phyloP scores from a whole-genome alignment of 2,888 invertebrate species.

The Nomada fucata region DNA sequence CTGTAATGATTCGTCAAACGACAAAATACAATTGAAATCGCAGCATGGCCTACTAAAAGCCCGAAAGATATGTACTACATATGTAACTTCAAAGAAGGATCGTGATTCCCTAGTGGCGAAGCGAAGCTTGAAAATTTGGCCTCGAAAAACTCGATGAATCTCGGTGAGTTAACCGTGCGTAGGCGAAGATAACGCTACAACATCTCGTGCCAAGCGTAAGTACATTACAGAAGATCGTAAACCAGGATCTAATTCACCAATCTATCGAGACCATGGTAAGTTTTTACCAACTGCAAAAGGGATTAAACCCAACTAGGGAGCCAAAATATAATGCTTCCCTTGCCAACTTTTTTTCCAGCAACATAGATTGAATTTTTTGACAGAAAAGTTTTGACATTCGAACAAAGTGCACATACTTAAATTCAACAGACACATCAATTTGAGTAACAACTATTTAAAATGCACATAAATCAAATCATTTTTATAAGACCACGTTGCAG shows the following conservation, averaged over 20 bases:
- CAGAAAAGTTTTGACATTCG: too few relatives aligned
- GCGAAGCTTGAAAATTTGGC: conserved; percentile 24
- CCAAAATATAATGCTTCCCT: too few relatives aligned
- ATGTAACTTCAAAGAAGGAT: conserved; percentile 10
- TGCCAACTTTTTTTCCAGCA: too few relatives aligned
- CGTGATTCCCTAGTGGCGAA: conserved; percentile 11
- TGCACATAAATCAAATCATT: too few relatives aligned
- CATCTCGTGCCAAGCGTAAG: conserved; percentile 4
- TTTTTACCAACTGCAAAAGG: too few relatives aligned
- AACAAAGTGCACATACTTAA: too few relatives aligned
- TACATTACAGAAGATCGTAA: conserved; percentile 7
- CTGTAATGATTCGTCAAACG: conserved; percentile 10
- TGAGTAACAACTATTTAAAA: too few relatives aligned
- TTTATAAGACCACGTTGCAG: too few relatives aligned
- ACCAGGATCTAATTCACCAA: not conserved
- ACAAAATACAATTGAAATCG: conserved; percentile 17
- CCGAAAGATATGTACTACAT: not conserved
- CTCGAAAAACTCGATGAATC: conserved; percentile 23
- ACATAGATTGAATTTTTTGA: too few relatives aligned
- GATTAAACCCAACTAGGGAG: too few relatives aligned
- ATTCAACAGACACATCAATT: too few relatives aligned
- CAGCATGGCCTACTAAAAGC: conserved; percentile 1
- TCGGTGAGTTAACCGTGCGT: conserved; percentile 28
- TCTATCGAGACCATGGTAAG: not conserved
- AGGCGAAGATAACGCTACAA: conserved; percentile 10